Evolutionary conservation across 2,888 invertebrate species (phyloP), one percentile per base, ranked within the genome.

Genomic region (Griposia aprilina): DNA sequence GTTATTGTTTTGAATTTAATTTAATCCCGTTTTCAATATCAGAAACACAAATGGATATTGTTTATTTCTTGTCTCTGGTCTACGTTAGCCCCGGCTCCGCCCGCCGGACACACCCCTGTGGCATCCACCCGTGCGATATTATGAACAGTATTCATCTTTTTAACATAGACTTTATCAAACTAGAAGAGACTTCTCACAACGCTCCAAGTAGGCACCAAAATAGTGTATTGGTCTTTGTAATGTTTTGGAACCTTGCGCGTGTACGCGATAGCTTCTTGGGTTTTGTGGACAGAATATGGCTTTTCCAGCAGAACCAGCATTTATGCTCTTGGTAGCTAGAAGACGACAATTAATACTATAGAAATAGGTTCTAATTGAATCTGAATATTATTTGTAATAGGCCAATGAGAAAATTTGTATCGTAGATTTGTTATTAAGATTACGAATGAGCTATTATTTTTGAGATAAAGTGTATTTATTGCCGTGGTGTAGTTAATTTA

Each of bases 351-450:
- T 93, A 93, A 91, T 91, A 88, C 88, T 76, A 86, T 90, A 90
- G 92, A 90, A 93, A 93, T 91, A 90, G 84, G 86, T 85, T 90
- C 91, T 94, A 95, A 95, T 96, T 95, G 95, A 95, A 94, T 93
- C 87, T 92, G 91, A 91, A 93, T 93, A 90, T 89, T 92, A 93
- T 94, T 94, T 93, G 92, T 94, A 94, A 94, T 93, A 88, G 91
- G 89, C 91, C 87, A 89, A 90, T 92, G 91, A 92, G 93, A 94
- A 94, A 92, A 94, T 95, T 93, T 93, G 93, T 94, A 92, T 88
- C 90, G 83, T 81, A 93, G 95, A 95, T 96, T 92, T 90, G 93
- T 95, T 95, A 95, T 96, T 96, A 95, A 95, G 96, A 96, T 95
- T 91, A 94, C 84, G 90, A 87, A 93, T 92, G 92, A 93, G 90